These are phyloP conservation scores for Eupeodes latifasciatus DNA, from an alignment of 2,888 invertebrate genomes.

Conservation along the genomic window DNA sequence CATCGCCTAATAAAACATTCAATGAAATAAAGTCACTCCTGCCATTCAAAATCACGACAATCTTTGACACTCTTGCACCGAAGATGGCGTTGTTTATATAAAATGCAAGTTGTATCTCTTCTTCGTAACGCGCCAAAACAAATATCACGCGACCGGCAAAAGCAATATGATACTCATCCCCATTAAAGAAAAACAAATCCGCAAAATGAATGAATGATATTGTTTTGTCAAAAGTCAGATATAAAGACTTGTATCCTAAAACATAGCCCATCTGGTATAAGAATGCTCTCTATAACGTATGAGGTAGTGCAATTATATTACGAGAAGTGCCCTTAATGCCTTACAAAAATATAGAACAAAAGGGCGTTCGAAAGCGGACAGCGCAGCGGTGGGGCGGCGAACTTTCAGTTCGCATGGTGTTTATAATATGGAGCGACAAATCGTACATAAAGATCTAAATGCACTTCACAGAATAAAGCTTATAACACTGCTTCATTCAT, in stretches of 20 bases:
- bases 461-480: slow-evolving; percentile 38
- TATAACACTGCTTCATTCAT: neutral
- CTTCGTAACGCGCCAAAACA: slow-evolving; percentile 65
- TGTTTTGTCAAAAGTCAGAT: slow-evolving; percentile 63
- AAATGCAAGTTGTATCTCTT: slow-evolving; percentile 43
- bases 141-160: slow-evolving; percentile 70
- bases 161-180: slow-evolving; percentile 74
- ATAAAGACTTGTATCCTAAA: slow-evolving; percentile 11
- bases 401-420: neutral
- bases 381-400: neutral
- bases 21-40: slow-evolving; percentile 28
- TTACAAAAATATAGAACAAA: slow-evolving; percentile 62
- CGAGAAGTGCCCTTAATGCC: slow-evolving; percentile 47
- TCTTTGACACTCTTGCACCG: slow-evolving; percentile 59
- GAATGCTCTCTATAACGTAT: slow-evolving; percentile 23
- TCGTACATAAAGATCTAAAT: slow-evolving; percentile 52
- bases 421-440: slow-evolving; percentile 21
- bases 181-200: slow-evolving; percentile 68
- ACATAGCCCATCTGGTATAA: slow-evolving; percentile 64
- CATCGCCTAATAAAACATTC: slow-evolving; percentile 10
- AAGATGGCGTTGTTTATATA: neutral
- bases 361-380: slow-evolving; percentile 34
- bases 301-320: slow-evolving; percentile 16
- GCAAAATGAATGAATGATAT: slow-evolving; percentile 64
- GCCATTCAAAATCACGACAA: slow-evolving; percentile 55